These are phyloP conservation scores for Rhabditoides inermis DNA, from an alignment of 2,888 invertebrate genomes.

Conservation along the genomic window DNA sequence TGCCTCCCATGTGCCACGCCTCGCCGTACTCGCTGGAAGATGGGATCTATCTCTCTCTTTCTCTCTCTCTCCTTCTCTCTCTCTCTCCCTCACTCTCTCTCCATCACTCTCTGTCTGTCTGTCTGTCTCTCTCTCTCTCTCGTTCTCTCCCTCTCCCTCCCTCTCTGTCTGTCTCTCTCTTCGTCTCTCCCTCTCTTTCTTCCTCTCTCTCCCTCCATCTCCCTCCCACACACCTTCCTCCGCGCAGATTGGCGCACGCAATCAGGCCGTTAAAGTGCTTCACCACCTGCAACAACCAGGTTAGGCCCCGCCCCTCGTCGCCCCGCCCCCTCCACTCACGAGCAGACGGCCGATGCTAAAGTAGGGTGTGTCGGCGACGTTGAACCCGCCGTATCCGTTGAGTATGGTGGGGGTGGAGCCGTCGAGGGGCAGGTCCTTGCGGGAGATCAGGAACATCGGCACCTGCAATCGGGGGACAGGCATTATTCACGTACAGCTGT, in stretches of 20 bases:
- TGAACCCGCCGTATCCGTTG: slow-evolving; percentile 88
- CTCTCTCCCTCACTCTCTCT: slow-evolving; percentile 66
- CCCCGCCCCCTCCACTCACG: no score
- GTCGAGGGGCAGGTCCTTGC: slow-evolving; percentile 42
- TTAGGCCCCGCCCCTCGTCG: no score
- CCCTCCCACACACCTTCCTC: slow-evolving; percentile 71
- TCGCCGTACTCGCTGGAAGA: slow-evolving; percentile 81
- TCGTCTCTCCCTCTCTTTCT: neutral
- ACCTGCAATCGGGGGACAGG: slow-evolving; percentile 53
- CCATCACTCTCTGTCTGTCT: no score
- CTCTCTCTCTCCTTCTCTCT: neutral
- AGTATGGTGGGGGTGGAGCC: slow-evolving; percentile 66
- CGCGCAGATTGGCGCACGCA: slow-evolving; percentile 85
- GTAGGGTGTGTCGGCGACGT: slow-evolving; percentile 74
- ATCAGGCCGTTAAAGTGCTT: slow-evolving; percentile 79
- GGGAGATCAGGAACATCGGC: slow-evolving; percentile 79
- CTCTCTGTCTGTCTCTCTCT: slow-evolving; percentile 85
- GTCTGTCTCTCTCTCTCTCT: neutral
- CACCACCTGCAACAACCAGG: no score
- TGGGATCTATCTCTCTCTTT: neutral
- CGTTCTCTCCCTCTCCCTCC: slow-evolving; percentile 71
- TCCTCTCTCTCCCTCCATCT: neutral
- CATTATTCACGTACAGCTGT: neutral
- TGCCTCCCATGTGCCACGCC: slow-evolving; percentile 84
- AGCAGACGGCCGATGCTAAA: slow-evolving; percentile 79